Evolutionary conservation across 2,888 invertebrate species (phyloP), one percentile per base, ranked within the genome.

Genomic region (Rhagonycha fulva): DNA sequence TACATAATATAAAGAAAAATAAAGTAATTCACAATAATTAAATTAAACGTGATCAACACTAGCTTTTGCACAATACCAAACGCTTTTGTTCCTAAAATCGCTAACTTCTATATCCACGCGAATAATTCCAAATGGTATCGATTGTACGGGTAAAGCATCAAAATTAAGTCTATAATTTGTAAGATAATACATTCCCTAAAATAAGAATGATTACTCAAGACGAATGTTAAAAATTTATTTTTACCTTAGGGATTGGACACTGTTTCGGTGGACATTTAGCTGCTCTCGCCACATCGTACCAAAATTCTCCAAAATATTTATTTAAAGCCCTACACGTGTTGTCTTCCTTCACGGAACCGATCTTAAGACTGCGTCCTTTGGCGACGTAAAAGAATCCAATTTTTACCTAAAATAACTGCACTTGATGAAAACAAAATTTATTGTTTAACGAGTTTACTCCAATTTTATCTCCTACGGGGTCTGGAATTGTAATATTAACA

Each of bases 151-250:
- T 7, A 30, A 30, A 28, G 12, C 14, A n/a, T 19, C 66, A 60
- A 75, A 71, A 62, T 78, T 75, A 69, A 79, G 24, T 26, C 30
- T 66, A 73, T 70, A 76, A 70, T 79, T 75, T 61, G 68, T 77
- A 3, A 79, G 10, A 14, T 30, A 32, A 69, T 79, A 79, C 26
- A 47, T 69, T 11, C 79, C 79, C 76, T 79, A 28, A 62, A 76
- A 79, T 10, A 14, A 11, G 5, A 23, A 11, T 11, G 23, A 19
- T 62, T 10, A 19, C 5, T 47, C n/a, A 11, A 19, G 5, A 23
- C 2, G 62, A 62, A 62, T 62, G 10, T 19, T 24, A 7, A 9
- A 47, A 47, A 47, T 47, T 47, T n/a, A 62, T 12, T 1, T 14
- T 14, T 60, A 74, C 74, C 47, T 74, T 74, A 14, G 74, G 70